These are phyloP conservation scores for Protaetia brevitarsis DNA, from an alignment of 1,140 invertebrate genomes.

Conservation along the genomic window DNA sequence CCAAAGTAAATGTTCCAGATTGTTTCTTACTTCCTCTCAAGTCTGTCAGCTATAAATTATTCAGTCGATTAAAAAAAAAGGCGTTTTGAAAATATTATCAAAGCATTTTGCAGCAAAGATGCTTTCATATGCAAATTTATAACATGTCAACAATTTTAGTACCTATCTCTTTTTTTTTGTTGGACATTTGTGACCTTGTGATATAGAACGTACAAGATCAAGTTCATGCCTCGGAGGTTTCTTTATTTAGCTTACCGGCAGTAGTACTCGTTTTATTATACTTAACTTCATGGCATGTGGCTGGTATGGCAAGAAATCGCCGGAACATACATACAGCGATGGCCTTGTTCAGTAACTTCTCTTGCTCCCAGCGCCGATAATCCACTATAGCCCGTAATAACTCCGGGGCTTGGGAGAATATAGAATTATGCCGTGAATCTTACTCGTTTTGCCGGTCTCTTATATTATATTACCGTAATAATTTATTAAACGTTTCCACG, in stretches of 20 bases:
- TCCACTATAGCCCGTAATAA: slow-evolving; percentile 11
- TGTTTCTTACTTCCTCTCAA: too few species aligned
- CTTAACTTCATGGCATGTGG: slow-evolving; percentile 8
- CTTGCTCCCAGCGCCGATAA: background rate
- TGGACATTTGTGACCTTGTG: background rate
- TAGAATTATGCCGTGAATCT: background rate
- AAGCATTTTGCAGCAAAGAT: too few species aligned
- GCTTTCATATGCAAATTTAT: too few species aligned
- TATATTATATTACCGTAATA: slow-evolving; percentile 5
- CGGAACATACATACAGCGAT: slow-evolving; percentile 8
- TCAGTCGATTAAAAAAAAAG: too few species aligned
- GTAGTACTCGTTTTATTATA: slow-evolving; percentile 3
- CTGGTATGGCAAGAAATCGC: background rate
- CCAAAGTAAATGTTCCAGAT: too few species aligned
- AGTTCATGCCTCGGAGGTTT: background rate
- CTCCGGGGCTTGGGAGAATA: background rate
- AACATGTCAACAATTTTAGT: too few species aligned
- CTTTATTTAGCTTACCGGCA: slow-evolving; percentile 10
- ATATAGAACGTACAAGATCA: slow-evolving; percentile 12
- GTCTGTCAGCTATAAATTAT: too few species aligned
- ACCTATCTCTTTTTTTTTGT: background rate
- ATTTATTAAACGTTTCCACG: slow-evolving; percentile 10
- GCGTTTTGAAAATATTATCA: too few species aligned
- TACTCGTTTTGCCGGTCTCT: background rate
- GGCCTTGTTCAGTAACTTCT: background rate